Conservation (phyloP, 2,888 invertebrate species). For the Himalopsyche kuldschensis region DNA sequence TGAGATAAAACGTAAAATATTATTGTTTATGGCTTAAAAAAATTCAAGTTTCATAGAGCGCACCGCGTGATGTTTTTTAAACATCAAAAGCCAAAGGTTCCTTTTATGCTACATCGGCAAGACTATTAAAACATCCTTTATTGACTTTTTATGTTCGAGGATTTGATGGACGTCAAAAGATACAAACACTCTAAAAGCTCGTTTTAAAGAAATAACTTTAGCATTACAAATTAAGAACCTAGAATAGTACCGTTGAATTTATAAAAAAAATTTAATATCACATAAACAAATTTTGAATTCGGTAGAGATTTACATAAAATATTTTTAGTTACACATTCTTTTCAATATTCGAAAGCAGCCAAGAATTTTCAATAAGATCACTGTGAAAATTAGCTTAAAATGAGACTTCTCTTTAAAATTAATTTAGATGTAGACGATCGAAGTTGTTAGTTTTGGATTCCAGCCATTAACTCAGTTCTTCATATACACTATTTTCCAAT, state of each 20-base stretch:
- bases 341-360: too few relatives aligned
- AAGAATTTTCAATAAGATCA: too few relatives aligned
- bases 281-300: too few relatives aligned
- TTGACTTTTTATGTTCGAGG: neutral
- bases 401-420: too few relatives aligned
- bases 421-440: too few relatives aligned
- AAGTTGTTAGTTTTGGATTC: too few relatives aligned
- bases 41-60: neutral
- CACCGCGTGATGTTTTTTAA: neutral
- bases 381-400: too few relatives aligned
- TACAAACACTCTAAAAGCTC: neutral
- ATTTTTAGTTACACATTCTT: too few relatives aligned
- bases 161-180: neutral
- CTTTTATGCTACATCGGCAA: constrained; percentile 8
- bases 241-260: neutral
- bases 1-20: neutral
- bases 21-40: neutral
- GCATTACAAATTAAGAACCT: neutral
- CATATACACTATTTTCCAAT: too few relatives aligned
- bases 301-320: too few relatives aligned
- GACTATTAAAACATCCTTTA: neutral
- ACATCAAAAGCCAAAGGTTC: neutral
- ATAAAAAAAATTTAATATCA: neutral
- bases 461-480: too few relatives aligned
- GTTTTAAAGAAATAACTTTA: neutral